A percentile compares a stretch with the other conserved stretches of the same genome.
These are phyloP conservation scores for Campoplex nolae DNA, from an alignment of 2,888 invertebrate species.

Conservation along the genomic window DNA sequence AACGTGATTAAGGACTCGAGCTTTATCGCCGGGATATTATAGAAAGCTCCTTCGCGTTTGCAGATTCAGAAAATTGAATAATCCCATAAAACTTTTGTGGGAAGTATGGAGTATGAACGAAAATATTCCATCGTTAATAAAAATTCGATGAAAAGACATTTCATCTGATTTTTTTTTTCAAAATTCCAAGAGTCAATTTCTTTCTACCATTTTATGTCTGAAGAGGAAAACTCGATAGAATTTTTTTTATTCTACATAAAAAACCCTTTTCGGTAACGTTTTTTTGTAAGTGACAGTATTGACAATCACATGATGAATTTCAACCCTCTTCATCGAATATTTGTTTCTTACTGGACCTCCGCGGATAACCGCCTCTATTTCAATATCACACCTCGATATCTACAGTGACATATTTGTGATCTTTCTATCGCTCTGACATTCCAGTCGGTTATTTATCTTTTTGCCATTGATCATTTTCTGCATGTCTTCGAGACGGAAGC, in stretches of 20 bases:
- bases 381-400: neutral
- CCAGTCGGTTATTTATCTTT: slow-evolving; percentile 10
- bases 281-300: neutral
- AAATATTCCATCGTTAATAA: no score
- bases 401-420: neutral
- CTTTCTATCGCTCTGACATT: slow-evolving; percentile 31
- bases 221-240: neutral
- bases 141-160: neutral
- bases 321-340: neutral
- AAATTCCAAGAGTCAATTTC: neutral
- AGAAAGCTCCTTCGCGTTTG: no score
- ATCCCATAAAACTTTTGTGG: no score
- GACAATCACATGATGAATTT: neutral
- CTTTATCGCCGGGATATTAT: no score
- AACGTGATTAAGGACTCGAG: no score
- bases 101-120: no score
- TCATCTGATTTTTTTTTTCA: neutral
- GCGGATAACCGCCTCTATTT: no score
- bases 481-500: neutral
- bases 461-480: neutral
- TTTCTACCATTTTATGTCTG: neutral
- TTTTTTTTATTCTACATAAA: neutral
- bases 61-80: no score
- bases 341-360: neutral
- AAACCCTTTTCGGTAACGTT: neutral